Evolutionary conservation across 2,888 invertebrate species (phyloP).

Genomic region (Meiosimyza platycephala): DNA sequence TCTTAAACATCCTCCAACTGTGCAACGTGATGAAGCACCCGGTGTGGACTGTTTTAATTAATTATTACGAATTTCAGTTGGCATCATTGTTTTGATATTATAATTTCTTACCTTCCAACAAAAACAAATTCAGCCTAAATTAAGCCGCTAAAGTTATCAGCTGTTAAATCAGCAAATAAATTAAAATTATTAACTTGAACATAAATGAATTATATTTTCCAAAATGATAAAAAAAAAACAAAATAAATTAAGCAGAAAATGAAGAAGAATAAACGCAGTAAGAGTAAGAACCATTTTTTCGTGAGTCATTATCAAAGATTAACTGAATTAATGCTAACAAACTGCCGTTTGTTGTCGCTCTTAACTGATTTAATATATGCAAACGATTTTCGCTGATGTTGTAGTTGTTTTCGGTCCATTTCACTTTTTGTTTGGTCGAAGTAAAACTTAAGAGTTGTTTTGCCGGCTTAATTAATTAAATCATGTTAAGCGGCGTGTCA

Average conservation of each 20-base stretch:
- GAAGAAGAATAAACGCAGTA: too few species aligned
- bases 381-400: not conserved
- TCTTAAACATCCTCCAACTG: conserved; percentile 49
- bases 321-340: not conserved
- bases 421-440: not conserved
- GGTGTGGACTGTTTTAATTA: conserved; percentile 45
- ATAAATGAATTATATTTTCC: not conserved
- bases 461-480: conserved; percentile 30
- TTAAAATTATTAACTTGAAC: conserved; percentile 19
- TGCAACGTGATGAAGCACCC: conserved; percentile 50
- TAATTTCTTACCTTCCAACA: too few species aligned
- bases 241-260: not conserved
- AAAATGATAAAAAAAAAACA: conserved; percentile 1
- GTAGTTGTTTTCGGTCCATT: not conserved
- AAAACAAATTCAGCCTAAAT: not conserved
- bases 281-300: not conserved
- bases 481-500: conserved; percentile 19
- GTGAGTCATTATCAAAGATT: not conserved
- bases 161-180: conserved; percentile 16
- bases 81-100: not conserved
- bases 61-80: not conserved
- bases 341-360: not conserved
- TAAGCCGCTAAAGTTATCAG: not conserved
- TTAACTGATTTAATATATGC: conserved; percentile 12
- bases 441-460: not conserved